Evolutionary conservation across 2,797 vertebrate species (phyloP).

Genomic region (Arctocebus calabarensis): DNA sequence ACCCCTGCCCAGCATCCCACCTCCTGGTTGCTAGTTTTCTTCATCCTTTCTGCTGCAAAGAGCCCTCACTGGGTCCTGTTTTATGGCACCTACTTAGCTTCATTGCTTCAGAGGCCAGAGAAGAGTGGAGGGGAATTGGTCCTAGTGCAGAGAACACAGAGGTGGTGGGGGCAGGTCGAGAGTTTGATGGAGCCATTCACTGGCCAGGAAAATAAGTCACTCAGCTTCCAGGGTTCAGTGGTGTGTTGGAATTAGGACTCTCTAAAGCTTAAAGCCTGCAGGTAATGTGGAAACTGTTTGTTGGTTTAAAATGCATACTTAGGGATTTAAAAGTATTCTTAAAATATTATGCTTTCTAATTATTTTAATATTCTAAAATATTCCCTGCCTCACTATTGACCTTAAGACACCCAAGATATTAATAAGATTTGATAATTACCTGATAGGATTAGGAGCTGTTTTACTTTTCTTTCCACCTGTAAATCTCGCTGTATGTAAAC

Average conservation of each 20-base stretch:
- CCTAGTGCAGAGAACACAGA: not conserved
- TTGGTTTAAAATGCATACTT: not conserved
- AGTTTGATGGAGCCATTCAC: not conserved
- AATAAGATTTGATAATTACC: conserved; percentile 11
- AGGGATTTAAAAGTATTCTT: not conserved
- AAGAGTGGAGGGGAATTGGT: not conserved
- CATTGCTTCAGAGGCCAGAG: not conserved
- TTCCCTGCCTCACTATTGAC: not conserved
- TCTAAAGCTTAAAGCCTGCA: not conserved
- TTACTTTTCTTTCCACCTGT: not conserved
- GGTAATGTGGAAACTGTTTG: not conserved
- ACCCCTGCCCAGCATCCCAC: not conserved
- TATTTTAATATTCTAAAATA: not conserved
- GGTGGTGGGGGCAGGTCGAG: not conserved
- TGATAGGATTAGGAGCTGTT: not conserved
- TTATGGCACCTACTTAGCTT: not conserved
- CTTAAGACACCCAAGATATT: not conserved
- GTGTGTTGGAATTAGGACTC: not conserved
- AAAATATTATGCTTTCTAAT: not conserved
- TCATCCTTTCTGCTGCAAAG: not conserved
- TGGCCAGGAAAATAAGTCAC: not conserved
- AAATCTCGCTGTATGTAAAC: not conserved
- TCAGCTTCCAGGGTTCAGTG: not conserved
- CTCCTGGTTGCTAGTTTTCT: not conserved
- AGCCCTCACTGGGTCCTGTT: not conserved